Conservation (phyloP, 2,888 invertebrate species). For the Athalia rosae region DNA sequence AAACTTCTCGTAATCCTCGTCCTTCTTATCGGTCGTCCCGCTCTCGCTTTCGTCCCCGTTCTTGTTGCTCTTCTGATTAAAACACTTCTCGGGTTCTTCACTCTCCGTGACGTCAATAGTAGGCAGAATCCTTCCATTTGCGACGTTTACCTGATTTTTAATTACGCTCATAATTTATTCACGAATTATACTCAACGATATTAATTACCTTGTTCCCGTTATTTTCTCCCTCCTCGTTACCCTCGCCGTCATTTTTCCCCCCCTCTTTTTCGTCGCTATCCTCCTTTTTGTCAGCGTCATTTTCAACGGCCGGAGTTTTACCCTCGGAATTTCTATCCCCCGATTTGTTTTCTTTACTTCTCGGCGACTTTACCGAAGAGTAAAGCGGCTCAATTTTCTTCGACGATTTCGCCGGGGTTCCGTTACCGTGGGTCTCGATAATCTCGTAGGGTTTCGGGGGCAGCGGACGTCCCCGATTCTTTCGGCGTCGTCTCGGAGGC, state of each 20-base stretch:
- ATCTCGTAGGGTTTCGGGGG: conserved; percentile 67
- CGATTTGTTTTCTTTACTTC: conserved; percentile 48
- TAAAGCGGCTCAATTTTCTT: conserved; percentile 64
- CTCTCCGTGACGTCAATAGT: conserved; percentile 56
- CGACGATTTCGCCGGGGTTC: conserved; percentile 46
- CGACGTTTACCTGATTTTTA: conserved; percentile 62
- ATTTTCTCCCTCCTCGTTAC: conserved; percentile 58
- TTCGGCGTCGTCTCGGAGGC: conserved; percentile 64
- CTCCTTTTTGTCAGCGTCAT: conserved; percentile 48
- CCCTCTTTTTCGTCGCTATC: conserved; percentile 47
- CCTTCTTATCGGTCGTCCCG: neutral
- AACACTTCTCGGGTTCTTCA: neutral
- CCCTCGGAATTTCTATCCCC: neutral
- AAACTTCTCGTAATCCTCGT: conserved; percentile 53
- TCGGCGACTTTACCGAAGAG: conserved; percentile 61
- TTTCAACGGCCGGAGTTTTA: conserved; percentile 21
- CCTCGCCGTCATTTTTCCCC: conserved; percentile 18
- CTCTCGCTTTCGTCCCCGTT: neutral
- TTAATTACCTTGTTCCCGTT: conserved; percentile 63
- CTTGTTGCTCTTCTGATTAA: conserved; percentile 27
- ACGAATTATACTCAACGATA: neutral
- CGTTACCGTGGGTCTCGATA: conserved; percentile 54
- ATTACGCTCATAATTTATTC: neutral
- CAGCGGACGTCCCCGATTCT: conserved; percentile 64
- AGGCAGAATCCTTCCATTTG: conserved; percentile 62